Percentiles rank a stretch among this genome's conserved stretches.
Evolutionary conservation across 2,797 vertebrate genomes (phyloP).

Genomic region (Coregonus sp.): DNA sequence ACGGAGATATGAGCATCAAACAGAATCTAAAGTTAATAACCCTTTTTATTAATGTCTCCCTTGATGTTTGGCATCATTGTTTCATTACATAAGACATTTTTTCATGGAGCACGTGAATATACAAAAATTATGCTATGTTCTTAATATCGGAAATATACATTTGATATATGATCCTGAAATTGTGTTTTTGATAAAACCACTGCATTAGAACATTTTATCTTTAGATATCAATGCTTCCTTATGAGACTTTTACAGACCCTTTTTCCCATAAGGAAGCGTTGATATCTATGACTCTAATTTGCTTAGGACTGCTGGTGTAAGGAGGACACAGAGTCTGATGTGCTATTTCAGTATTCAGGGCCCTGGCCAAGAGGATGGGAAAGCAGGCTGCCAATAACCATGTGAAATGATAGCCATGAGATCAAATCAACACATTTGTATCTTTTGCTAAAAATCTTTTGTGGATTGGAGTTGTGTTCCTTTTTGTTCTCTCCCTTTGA

Average conservation of each 20-base stretch:
- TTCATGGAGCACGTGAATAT: not conserved
- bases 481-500: conserved; percentile 72
- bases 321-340: conserved; percentile 15
- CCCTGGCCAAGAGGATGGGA: conserved; percentile 15
- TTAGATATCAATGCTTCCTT: not conserved
- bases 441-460: conserved; percentile 13
- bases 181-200: too few species aligned
- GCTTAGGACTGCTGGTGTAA: conserved; percentile 17
- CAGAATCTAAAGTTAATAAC: not conserved
- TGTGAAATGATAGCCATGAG: conserved; percentile 49
- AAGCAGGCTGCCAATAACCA: conserved; percentile 25
- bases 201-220: too few species aligned
- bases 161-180: too few species aligned
- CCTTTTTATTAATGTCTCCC: conserved; percentile 1
- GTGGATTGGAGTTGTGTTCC: conserved; percentile 65
- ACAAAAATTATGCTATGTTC: too few species aligned
- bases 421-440: conserved; percentile 57
- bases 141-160: too few species aligned
- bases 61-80: not conserved
- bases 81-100: not conserved
- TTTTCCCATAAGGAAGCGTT: not conserved
- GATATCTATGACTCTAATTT: not conserved
- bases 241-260: not conserved
- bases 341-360: conserved; percentile 7
- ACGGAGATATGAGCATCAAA: conserved; percentile 13